Percentiles rank a stretch among this genome's conserved stretches.
Conservation (phyloP, 30 jellyfish, hydroid and myxozoan species). For the Hydractinia echinata region DNA sequence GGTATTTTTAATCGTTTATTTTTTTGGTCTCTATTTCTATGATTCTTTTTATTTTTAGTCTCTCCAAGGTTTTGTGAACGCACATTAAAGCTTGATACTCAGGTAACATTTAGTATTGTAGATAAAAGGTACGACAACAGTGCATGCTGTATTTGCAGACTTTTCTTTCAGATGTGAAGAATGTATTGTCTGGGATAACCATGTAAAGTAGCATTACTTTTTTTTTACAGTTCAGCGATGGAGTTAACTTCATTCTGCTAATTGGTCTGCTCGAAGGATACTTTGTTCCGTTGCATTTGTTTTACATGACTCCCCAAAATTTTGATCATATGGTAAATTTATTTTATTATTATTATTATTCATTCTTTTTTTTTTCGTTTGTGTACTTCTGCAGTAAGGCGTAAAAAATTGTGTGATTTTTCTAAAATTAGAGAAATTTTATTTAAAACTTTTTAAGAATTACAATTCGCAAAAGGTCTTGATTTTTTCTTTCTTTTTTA, state of each 20-base stretch:
- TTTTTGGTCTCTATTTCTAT: not conserved
- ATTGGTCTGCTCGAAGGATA: conserved; percentile 79
- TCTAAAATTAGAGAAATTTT: no score
- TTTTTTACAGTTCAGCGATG: conserved; percentile 69
- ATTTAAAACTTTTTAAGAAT: no score
- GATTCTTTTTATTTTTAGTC: conserved; percentile 46
- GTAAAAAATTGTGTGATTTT: no score
- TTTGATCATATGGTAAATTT: conserved; percentile 58
- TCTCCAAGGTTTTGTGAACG: conserved; percentile 83
- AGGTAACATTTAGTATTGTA: conserved; percentile 31
- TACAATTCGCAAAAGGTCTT: no score
- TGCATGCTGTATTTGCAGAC: not conserved
- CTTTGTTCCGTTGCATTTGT: conserved; percentile 77
- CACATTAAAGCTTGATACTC: conserved; percentile 76
- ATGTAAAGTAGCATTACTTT: not conserved
- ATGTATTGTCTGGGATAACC: not conserved
- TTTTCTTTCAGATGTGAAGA: not conserved
- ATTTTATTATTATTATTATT: not conserved
- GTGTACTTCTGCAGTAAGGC: no score
- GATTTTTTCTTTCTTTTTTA: no score
- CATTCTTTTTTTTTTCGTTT: no score
- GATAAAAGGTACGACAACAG: not conserved
- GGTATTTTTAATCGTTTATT: not conserved
- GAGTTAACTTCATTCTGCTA: conserved; percentile 72
- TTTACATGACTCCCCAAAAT: conserved; percentile 64